phyloP scores from a whole-genome alignment of 2,113 vertebrate species.

The Narcine bancroftii region DNA sequence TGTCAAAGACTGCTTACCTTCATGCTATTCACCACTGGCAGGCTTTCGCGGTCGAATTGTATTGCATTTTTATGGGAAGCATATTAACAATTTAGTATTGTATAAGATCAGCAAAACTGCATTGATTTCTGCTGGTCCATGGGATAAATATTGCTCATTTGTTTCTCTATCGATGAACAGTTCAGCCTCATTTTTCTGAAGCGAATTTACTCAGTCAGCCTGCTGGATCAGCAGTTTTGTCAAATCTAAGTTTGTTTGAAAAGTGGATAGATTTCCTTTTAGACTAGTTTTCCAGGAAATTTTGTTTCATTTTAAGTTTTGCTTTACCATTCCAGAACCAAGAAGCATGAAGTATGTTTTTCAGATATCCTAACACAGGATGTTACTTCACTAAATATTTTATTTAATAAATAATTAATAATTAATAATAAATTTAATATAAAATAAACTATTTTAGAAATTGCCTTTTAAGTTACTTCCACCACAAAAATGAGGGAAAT shows the following conservation, averaged over 20 bases:
- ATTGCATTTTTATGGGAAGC: background rate
- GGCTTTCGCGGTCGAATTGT: background rate
- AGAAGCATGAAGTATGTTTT: background rate
- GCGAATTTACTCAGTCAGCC: background rate
- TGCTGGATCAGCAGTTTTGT: background rate
- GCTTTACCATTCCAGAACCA: background rate
- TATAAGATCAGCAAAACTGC: background rate
- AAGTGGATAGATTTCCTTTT: background rate
- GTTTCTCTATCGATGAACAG: background rate
- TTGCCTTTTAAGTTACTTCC: background rate
- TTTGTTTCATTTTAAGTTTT: background rate
- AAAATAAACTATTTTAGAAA: background rate
- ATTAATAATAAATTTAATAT: no score
- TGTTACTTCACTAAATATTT: background rate
- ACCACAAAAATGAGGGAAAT: background rate
- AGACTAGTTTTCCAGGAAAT: background rate
- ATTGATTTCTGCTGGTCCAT: slow-evolving; percentile 8
- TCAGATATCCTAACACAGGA: background rate
- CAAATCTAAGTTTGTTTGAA: background rate
- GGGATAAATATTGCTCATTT: background rate
- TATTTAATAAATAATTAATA: no score
- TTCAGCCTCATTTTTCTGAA: background rate
- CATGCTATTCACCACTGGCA: background rate
- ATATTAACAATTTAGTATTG: background rate
- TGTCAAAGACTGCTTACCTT: background rate